Conservation (phyloP, 2,113 vertebrate species). For the Lagenorhynchus albirostris region DNA sequence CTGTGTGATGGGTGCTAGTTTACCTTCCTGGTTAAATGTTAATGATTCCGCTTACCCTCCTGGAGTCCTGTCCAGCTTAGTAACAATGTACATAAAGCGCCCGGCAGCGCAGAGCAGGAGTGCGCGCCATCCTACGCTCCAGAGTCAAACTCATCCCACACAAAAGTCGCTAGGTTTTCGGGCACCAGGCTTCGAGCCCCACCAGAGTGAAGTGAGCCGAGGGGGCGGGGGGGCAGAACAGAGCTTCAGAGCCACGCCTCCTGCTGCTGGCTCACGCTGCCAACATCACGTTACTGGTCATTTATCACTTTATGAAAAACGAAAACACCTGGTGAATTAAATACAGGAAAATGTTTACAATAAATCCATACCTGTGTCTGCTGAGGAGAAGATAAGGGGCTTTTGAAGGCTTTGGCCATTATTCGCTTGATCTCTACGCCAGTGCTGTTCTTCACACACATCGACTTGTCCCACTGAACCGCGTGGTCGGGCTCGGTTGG, state of each 20-base stretch:
- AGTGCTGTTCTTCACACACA: conserved; percentile 98
- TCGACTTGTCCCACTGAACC: conserved; percentile 96
- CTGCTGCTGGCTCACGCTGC: neutral
- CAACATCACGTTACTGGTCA: neutral
- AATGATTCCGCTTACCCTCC: neutral
- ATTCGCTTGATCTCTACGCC: conserved; percentile 97
- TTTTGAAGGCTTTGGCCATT: conserved; percentile 99
- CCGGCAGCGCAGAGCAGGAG: too few species aligned
- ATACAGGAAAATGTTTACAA: neutral
- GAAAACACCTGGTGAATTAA: neutral
- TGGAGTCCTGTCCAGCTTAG: neutral
- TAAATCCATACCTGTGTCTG: conserved; percentile 89
- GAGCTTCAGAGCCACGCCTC: neutral
- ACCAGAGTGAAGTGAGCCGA: neutral
- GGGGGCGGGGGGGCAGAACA: neutral
- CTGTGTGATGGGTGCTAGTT: neutral
- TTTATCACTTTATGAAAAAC: neutral
- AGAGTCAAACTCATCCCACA: neutral
- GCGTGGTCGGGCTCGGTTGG: conserved; percentile 95
- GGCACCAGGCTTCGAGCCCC: neutral
- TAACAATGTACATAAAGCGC: neutral
- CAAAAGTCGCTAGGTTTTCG: neutral
- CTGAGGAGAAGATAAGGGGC: conserved; percentile 94
- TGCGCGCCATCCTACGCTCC: neutral
- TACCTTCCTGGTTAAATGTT: neutral